Base-by-base conservation (phyloP, 1,140 invertebrate genomes). In the Cydia strobilella region DNA sequence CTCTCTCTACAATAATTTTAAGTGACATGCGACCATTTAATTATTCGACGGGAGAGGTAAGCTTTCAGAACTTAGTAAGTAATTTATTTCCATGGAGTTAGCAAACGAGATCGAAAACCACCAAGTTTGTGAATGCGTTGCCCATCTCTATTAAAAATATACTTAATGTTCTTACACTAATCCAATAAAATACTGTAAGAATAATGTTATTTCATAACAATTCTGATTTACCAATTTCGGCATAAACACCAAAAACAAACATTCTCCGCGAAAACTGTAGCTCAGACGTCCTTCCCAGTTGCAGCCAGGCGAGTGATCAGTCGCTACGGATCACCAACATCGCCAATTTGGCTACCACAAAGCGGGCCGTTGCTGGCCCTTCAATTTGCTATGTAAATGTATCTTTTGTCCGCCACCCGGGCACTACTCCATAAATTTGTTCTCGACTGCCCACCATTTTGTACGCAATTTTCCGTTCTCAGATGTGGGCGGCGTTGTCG, bases 321-420 rank as follows among this genome's bases (percentile, higher is more conserved):
- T 54, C 63, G 9, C 27, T 35, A 69, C 65, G 31, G 65, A 18
- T 69, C 65, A 69, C 65, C 65, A 35, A 65, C 27, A 65, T 25
- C 65, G 65, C 31, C 65, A 69, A 69, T 69, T 69, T 39, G 65
- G 27, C 35, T 39, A 72, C 72, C 72, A 73, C 75, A 76, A 76
- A 76, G 69, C 69, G 20, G 78, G 54, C 31, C 72, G 54, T 42
- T 65, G 78, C 78, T 75, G 80, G 86, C 82, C 86, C 85, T 85
- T 85, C 85, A 88, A 88, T 88, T 88, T 88, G 84, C 80, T 87
- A 88, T 88, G 86, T 84, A 86, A 88, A 88, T 88, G 83, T 76
- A 83, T 80, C 81, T 86, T 88, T 88, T 88, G 86, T 88, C 81
- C 80, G 80, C 79, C 78, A 72, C 42, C 75, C 72, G 45, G 51